Evolutionary conservation across 2,113 vertebrate genomes (phyloP).

Genomic region (Andinoacara biseriatus): DNA sequence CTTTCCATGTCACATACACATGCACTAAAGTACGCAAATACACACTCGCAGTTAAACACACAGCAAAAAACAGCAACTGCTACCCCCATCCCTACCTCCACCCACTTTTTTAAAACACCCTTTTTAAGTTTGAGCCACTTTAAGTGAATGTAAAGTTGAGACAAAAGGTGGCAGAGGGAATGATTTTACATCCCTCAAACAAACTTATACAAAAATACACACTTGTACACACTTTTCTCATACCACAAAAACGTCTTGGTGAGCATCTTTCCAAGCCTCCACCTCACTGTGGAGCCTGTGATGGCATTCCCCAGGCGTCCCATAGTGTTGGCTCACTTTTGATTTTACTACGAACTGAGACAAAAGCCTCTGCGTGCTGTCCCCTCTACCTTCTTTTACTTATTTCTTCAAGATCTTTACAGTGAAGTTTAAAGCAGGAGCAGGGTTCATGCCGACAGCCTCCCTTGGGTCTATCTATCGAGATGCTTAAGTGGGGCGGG

Average conservation of each 20-base stretch:
- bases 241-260: conserved; percentile 43
- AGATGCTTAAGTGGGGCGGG: conserved; percentile 34
- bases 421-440: conserved; percentile 46
- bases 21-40: not conserved
- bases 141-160: conserved; percentile 40
- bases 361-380: conserved; percentile 37
- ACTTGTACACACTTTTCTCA: conserved; percentile 40
- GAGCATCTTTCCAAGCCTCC: conserved; percentile 50
- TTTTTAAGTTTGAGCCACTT: conserved; percentile 60
- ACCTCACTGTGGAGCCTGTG: conserved; percentile 44
- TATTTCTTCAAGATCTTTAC: conserved; percentile 31
- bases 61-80: conserved; percentile 16
- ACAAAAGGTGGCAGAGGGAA: conserved; percentile 22
- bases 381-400: conserved; percentile 33
- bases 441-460: conserved; percentile 41
- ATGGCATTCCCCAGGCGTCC: conserved; percentile 62
- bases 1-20: conserved; percentile 44
- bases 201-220: conserved; percentile 21
- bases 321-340: conserved; percentile 48
- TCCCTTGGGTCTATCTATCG: conserved; percentile 35
- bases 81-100: not conserved
- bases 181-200: conserved; percentile 46
- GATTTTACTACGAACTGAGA: conserved; percentile 56
- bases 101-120: conserved; percentile 38
- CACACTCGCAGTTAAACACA: conserved; percentile 16